phyloP scores from a whole-genome alignment of 1,140 invertebrate species.

The Sesamia nonagrioides region DNA sequence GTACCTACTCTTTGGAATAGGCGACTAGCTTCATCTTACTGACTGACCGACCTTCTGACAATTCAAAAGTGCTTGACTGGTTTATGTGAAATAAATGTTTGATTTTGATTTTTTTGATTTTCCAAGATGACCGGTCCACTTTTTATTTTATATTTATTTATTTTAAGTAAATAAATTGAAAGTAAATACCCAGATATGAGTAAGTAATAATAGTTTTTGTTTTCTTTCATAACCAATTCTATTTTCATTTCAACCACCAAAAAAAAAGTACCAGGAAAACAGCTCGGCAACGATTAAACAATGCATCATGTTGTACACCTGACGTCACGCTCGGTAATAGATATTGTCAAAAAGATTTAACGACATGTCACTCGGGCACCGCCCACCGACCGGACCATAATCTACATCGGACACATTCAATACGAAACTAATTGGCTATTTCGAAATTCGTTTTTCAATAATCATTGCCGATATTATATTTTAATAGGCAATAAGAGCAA shows the following conservation, averaged over 20 bases:
- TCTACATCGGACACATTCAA: slow-evolving; percentile 59
- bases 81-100: too few relatives aligned
- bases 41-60: too few relatives aligned
- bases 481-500: slow-evolving; percentile 75
- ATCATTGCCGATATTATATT: slow-evolving; percentile 71
- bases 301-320: slow-evolving; percentile 32
- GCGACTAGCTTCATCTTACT: too few relatives aligned
- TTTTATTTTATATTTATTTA: too few relatives aligned
- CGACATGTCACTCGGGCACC: slow-evolving; percentile 67
- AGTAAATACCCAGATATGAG: too few relatives aligned
- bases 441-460: slow-evolving; percentile 74
- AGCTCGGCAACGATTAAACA: slow-evolving; percentile 2
- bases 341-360: slow-evolving; percentile 66
- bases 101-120: too few relatives aligned
- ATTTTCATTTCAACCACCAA: background rate
- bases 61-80: too few relatives aligned
- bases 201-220: too few relatives aligned
- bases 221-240: background rate
- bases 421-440: slow-evolving; percentile 71
- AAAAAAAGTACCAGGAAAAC: background rate
- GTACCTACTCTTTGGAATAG: too few relatives aligned
- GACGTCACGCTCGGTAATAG: slow-evolving; percentile 57
- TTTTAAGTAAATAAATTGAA: too few relatives aligned
- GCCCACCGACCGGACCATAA: slow-evolving; percentile 65
- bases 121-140: too few relatives aligned